Evolutionary conservation across 1,140 invertebrate genomes (phyloP).

Genomic region (Diorhabda carinulata): DNA sequence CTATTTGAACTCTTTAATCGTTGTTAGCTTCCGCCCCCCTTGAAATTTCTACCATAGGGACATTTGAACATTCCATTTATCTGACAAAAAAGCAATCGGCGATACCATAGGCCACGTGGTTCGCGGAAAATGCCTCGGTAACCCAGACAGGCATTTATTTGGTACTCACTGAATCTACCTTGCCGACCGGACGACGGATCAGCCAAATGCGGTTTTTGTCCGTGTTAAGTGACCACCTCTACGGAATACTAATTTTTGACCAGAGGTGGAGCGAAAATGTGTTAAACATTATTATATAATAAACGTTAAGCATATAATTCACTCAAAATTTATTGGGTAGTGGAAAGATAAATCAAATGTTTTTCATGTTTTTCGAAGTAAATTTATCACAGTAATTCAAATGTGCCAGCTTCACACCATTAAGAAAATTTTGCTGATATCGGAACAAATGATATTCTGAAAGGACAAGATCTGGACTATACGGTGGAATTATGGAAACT

Average conservation of each 20-base stretch:
- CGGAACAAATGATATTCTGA: too few relatives aligned
- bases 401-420: too few relatives aligned
- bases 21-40: neutral
- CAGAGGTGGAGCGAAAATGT: neutral
- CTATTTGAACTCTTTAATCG: too few relatives aligned
- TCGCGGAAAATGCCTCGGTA: constrained; percentile 17
- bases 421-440: too few relatives aligned
- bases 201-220: constrained; percentile 10
- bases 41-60: neutral
- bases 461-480: too few relatives aligned
- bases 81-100: constrained; percentile 15
- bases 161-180: constrained; percentile 15
- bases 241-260: constrained; percentile 14
- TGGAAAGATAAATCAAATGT: too few relatives aligned
- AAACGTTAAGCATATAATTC: too few relatives aligned
- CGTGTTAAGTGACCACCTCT: constrained; percentile 4
- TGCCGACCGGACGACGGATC: constrained; percentile 2
- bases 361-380: too few relatives aligned
- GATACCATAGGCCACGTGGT: constrained; percentile 18
- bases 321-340: too few relatives aligned
- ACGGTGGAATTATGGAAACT: too few relatives aligned
- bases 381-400: too few relatives aligned
- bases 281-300: too few relatives aligned
- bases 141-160: constrained; percentile 19
- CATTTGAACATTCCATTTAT: constrained; percentile 13